A percentile compares a stretch with the other conserved stretches of the same genome.
Conservation (phyloP, 2,797 vertebrate genomes). For the Lutjanus argentimaculatus region DNA sequence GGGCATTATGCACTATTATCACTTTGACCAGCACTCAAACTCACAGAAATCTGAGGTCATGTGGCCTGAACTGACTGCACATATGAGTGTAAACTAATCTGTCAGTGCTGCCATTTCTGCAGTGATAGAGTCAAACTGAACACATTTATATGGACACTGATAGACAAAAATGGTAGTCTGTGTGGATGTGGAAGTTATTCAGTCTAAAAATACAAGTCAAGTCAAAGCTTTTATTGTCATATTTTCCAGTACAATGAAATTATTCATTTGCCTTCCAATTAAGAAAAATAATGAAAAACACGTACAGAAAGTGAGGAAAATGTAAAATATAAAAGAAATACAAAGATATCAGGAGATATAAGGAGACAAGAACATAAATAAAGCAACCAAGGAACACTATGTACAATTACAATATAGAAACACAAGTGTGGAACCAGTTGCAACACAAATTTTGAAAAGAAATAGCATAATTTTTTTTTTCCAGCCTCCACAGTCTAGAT, state of each 20-base stretch:
- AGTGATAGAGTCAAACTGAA: neutral
- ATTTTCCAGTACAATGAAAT: too few relatives aligned
- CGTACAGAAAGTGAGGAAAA: too few relatives aligned
- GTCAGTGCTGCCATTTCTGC: neutral
- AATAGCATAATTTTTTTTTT: neutral
- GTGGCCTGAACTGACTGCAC: neutral
- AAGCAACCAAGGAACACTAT: too few relatives aligned
- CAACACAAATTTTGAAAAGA: neutral
- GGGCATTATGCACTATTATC: slow-evolving; percentile 28
- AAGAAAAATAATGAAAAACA: too few relatives aligned
- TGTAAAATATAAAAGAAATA: too few relatives aligned
- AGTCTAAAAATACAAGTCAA: neutral
- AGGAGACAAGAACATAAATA: too few relatives aligned
- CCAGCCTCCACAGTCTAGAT: neutral
- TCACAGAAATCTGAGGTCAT: slow-evolving; percentile 10
- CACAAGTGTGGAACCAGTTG: neutral
- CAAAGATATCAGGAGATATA: too few relatives aligned
- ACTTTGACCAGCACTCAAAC: slow-evolving; percentile 22
- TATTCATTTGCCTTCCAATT: too few relatives aligned
- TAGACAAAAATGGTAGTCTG: neutral
- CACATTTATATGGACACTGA: slow-evolving; percentile 5
- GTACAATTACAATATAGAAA: too few relatives aligned
- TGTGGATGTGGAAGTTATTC: neutral
- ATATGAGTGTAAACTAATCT: neutral
- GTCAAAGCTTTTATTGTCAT: too few relatives aligned